A percentile compares a stretch with the other conserved stretches of the same genome.
phyloP scores from a whole-genome alignment of 1,140 invertebrate species.

The Pygmarrhopalites habei region DNA sequence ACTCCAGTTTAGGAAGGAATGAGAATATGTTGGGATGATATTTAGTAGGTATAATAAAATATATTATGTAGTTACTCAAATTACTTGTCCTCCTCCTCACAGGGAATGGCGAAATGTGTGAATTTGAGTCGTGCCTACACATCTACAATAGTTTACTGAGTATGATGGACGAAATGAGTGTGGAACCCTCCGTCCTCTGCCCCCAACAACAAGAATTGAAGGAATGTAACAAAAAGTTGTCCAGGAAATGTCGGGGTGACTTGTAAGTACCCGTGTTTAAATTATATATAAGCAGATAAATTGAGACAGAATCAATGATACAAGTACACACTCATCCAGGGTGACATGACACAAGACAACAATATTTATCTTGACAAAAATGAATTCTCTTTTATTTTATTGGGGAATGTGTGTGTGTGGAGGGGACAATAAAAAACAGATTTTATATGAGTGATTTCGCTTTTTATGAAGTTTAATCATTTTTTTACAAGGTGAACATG shows the following conservation, averaged over 20 bases:
- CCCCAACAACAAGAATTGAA: conserved; percentile 24
- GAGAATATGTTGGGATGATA: too few species aligned
- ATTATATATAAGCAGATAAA: too few species aligned
- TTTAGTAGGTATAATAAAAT: too few species aligned
- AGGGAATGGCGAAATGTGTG: conserved; percentile 21
- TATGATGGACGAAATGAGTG: conserved; percentile 14
- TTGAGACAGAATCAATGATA: too few species aligned
- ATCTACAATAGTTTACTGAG: conserved; percentile 35
- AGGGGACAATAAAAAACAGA: too few species aligned
- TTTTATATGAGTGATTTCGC: too few species aligned
- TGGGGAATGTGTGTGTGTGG: too few species aligned
- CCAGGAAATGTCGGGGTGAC: conserved; percentile 31
- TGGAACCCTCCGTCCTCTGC: conserved; percentile 23
- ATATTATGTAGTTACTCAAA: too few species aligned
- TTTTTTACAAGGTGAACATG: too few species aligned
- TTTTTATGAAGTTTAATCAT: too few species aligned
- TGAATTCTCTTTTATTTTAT: neutral
- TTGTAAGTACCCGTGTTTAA: conserved; percentile 34
- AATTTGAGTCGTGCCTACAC: conserved; percentile 28
- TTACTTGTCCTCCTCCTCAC: conserved; percentile 2
- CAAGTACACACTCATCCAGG: too few species aligned
- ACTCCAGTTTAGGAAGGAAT: too few species aligned
- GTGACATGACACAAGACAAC: neutral
- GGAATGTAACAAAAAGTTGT: conserved; percentile 31
- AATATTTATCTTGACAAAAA: neutral